Conservation (phyloP, 2,797 vertebrate genomes). For the Apogon talboti region DNA sequence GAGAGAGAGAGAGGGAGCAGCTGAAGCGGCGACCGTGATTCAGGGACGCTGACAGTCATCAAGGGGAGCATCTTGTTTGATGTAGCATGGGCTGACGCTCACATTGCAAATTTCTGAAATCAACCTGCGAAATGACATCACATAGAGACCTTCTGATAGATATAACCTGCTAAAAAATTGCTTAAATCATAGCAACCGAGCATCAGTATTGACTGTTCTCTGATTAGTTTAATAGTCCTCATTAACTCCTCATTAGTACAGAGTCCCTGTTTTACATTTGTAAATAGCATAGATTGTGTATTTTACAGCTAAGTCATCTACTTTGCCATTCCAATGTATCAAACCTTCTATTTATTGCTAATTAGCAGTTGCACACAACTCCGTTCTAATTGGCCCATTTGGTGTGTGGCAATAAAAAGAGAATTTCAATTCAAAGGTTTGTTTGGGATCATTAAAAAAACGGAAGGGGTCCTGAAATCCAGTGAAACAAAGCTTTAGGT, state of each 20-base stretch:
- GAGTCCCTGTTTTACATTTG: conserved; percentile 45
- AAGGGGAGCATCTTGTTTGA: neutral
- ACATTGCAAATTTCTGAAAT: conserved; percentile 4
- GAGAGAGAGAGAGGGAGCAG: neutral
- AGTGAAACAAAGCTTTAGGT: conserved; percentile 1
- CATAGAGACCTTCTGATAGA: conserved; percentile 9
- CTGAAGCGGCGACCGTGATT: conserved; percentile 13
- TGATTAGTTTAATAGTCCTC: conserved; percentile 54
- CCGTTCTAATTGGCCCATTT: conserved; percentile 47
- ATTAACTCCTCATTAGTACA: conserved; percentile 60
- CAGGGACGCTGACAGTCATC: conserved; percentile 13
- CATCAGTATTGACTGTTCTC: conserved; percentile 28
- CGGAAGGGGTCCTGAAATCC: neutral
- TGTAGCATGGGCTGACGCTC: conserved; percentile 7
- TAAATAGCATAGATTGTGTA: conserved; percentile 52
- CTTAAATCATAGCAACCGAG: conserved; percentile 1
- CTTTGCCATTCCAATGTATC: conserved; percentile 29
- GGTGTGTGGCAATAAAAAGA: conserved; percentile 18
- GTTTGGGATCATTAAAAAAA: conserved; percentile 32
- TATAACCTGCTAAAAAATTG: neutral
- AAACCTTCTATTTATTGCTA: conserved; percentile 48
- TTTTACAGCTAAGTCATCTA: conserved; percentile 34
- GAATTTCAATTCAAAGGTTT: conserved; percentile 27
- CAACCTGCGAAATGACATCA: neutral
- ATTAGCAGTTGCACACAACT: conserved; percentile 40